Evolutionary conservation across 2,888 invertebrate species (phyloP), one percentile per base, ranked within the genome.

Genomic region (Auanema freiburgensis): DNA sequence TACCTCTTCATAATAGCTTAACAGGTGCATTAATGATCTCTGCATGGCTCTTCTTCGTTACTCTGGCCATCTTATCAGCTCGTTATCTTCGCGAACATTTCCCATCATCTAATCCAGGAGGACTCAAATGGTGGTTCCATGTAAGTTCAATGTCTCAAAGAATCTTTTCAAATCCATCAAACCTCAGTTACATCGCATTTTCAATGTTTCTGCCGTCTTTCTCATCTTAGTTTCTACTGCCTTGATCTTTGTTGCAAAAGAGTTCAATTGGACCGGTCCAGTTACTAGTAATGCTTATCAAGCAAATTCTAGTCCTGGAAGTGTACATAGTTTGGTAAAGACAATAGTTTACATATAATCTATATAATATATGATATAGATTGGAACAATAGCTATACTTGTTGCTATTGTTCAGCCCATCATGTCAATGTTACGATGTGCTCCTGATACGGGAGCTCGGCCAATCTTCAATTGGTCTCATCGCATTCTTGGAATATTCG

Each of bases 41-140:
- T n/a, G 63, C 59, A 2, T 66, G 66, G 66, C 21, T 66, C 46
- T 25, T 59, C 40, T 46, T 63, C 16, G 40, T 63, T 18, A 33
- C 57, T 5, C 16, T 63, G 21, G 66, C 66, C 50, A 52, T 66
- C 1, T 16, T 63, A 24, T 24, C 63, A 1, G 62, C 66, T 52
- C 49, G 66, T 1, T 66, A 63, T 41, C 57, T 66, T 33, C 49
- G 59, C 14, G 66, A 66, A 33, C 58, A 66, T 46, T 66, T 64
- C 53, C 63, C 58, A 5, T 41, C 52, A 4, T 63, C 58, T 12
- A 53, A 41, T 5, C 66, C 66, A 5, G n/a, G 55, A 12, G 59
- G 59, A 16, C 50, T 63, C 16, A 66, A 66, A 21, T 65, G 65
- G 59, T 66, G 66, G 66, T 66, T 66, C 51, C 66, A 63, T 55